Evolutionary conservation across 2,888 invertebrate genomes (phyloP), one percentile per base, ranked within the genome.

Genomic region (Euplexia lucipara): DNA sequence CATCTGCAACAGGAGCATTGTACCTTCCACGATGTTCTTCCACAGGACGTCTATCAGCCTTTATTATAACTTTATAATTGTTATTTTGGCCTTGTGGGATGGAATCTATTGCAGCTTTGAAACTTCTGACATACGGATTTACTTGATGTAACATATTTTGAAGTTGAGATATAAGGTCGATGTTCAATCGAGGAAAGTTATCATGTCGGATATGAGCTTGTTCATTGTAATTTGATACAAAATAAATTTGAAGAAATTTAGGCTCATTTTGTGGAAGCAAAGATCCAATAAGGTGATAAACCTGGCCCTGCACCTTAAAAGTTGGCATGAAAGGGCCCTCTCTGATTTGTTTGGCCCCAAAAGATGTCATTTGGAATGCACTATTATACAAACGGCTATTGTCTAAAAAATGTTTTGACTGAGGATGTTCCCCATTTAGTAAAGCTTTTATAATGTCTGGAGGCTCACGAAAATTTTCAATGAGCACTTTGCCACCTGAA

Each of bases 361-460:
- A 66, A 12, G 51, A 66, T 14, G 59, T 58, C 54, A 56, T 56
- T 44, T 56, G 66, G 14, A 60, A 66, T 0, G 35, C 44, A 12
- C n/a, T 39, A 6, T 51, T 66, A 45, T 37, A 63, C 6, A 7
- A 10, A 0, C 49, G 30, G 35, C 48, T 52, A 32, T 47, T 44
- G 1, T 60, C 18, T 18, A 52, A 30, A 20, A 53, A 65, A 30
- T 59, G 59, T 42, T 41, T 51, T 7, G 47, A 61, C 7, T 56
- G 51, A 0, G n/a, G 20, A 41, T 58, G 53, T 3, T 44, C 37
- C 0, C 42, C 62, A 4, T 12, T 18, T n/a, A 56, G 22, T 6
- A 66, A 18, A 14, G 39, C 30, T 35, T 41, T 53, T 1, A 58
- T 32, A 14, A 41, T 20, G 8, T 53, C 22, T 3, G 45, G 51